These are phyloP conservation scores for Gobio occitaniae DNA, from an alignment of 2,797 vertebrate species.

Conservation along the genomic window DNA sequence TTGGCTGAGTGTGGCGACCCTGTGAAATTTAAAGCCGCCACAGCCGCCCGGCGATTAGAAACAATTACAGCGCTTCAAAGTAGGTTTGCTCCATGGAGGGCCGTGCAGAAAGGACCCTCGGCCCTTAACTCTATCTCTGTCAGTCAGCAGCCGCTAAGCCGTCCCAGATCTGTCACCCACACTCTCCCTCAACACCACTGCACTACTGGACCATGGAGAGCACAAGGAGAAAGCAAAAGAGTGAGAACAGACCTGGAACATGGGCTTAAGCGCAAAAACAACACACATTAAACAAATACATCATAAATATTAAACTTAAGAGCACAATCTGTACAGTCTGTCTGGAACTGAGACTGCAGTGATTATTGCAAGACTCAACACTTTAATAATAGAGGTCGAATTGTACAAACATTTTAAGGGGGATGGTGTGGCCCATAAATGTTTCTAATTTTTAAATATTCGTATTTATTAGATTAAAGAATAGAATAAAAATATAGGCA, in stretches of 20 bases:
- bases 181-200: constrained; percentile 50
- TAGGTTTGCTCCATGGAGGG: constrained; percentile 76
- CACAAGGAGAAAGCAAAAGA: constrained; percentile 19
- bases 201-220: constrained; percentile 53
- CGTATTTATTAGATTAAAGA: no score
- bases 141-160: constrained; percentile 71
- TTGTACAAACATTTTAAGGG: no score
- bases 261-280: constrained; percentile 1
- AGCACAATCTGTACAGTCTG: not conserved
- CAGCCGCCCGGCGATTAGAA: constrained; percentile 77
- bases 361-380: no score
- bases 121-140: constrained; percentile 73
- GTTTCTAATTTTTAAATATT: no score
- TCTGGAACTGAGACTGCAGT: not conserved
- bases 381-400: no score
- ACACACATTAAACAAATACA: constrained; percentile 19
- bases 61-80: constrained; percentile 79
- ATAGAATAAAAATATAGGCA: no score
- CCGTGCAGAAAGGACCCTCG: constrained; percentile 41
- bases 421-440: no score
- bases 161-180: constrained; percentile 81
- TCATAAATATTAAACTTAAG: constrained; percentile 21
- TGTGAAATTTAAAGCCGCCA: constrained; percentile 65
- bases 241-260: constrained; percentile 19
- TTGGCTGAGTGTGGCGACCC: constrained; percentile 59